A percentile compares a stretch with the other conserved stretches of the same genome.
These are phyloP conservation scores for Mimas tiliae DNA, from an alignment of 2,888 invertebrate genomes.

Conservation along the genomic window DNA sequence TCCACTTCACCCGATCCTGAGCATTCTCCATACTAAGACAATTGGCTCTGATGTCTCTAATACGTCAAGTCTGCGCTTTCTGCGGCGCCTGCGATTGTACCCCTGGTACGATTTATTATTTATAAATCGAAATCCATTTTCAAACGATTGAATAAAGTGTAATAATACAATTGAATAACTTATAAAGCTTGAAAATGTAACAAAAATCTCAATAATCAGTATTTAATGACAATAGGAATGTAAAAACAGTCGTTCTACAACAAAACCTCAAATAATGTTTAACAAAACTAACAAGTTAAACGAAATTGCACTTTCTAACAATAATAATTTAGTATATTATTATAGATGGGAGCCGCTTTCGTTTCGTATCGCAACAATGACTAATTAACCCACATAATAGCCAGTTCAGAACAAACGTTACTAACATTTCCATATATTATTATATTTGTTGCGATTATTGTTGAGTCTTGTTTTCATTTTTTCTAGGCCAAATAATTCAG, in stretches of 20 bases:
- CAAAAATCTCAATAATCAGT: background rate
- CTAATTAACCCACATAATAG: conserved; percentile 44
- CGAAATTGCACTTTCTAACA: conserved; percentile 22
- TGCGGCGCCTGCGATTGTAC: too few species aligned
- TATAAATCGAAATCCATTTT: too few species aligned
- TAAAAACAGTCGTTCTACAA: background rate
- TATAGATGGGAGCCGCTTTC: conserved; percentile 21
- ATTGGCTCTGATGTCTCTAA: too few species aligned
- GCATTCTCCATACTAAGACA: too few species aligned
- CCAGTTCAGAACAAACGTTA: conserved; percentile 28
- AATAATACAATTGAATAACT: too few species aligned
- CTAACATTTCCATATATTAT: background rate
- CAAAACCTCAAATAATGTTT: background rate
- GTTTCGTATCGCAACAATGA: conserved; percentile 38
- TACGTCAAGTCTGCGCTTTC: too few species aligned
- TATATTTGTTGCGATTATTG: background rate
- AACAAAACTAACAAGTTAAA: conserved; percentile 16
- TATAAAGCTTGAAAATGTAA: too few species aligned
- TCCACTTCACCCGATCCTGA: too few species aligned
- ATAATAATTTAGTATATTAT: conserved; percentile 22
- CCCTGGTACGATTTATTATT: too few species aligned
- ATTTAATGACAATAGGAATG: background rate
- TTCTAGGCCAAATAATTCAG: too few species aligned
- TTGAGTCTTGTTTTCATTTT: too few species aligned
- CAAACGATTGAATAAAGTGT: too few species aligned